Percentiles rank a stretch among this genome's conserved stretches.
Evolutionary conservation across 2,888 invertebrate species (phyloP).

Genomic region (Fragum fragum): DNA sequence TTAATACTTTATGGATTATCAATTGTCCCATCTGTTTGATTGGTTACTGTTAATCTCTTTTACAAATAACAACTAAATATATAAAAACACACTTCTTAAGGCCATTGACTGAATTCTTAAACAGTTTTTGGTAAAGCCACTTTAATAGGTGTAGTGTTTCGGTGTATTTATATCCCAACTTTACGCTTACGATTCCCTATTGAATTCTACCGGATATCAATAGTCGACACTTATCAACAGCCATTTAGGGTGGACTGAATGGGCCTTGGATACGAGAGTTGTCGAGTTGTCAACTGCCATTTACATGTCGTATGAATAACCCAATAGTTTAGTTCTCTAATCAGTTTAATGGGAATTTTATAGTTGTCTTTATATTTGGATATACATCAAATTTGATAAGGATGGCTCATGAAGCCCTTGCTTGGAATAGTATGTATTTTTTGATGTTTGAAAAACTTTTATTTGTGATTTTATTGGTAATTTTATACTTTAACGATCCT

Average conservation of each 20-base stretch:
- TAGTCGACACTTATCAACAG: slow-evolving; percentile 65
- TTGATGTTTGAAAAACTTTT: not conserved
- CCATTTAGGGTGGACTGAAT: slow-evolving; percentile 18
- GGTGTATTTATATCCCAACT: slow-evolving; percentile 38
- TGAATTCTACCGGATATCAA: slow-evolving; percentile 60
- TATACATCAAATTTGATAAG: slow-evolving; percentile 23
- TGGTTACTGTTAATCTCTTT: slow-evolving; percentile 36
- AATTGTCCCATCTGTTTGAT: not conserved
- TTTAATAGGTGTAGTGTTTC: slow-evolving; percentile 34
- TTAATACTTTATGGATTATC: not conserved
- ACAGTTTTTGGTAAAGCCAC: slow-evolving; percentile 18
- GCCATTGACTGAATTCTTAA: not conserved
- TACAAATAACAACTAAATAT: slow-evolving; percentile 57
- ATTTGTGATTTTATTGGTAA: slow-evolving; percentile 25
- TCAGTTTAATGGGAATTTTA: slow-evolving; percentile 53
- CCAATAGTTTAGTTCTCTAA: slow-evolving; percentile 35
- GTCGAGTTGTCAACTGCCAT: slow-evolving; percentile 30
- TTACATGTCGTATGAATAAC: slow-evolving; percentile 14
- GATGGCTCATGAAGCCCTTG: slow-evolving; percentile 43
- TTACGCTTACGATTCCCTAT: slow-evolving; percentile 58
- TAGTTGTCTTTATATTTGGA: slow-evolving; percentile 48
- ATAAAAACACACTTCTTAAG: slow-evolving; percentile 22
- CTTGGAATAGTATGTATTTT: slow-evolving; percentile 58
- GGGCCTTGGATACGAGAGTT: slow-evolving; percentile 61
- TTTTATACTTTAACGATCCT: slow-evolving; percentile 5